Percentiles rank a stretch among this genome's conserved stretches.
These are phyloP conservation scores for Habroteleia sp. DNA, from an alignment of 2,888 invertebrate species.

Conservation along the genomic window DNA sequence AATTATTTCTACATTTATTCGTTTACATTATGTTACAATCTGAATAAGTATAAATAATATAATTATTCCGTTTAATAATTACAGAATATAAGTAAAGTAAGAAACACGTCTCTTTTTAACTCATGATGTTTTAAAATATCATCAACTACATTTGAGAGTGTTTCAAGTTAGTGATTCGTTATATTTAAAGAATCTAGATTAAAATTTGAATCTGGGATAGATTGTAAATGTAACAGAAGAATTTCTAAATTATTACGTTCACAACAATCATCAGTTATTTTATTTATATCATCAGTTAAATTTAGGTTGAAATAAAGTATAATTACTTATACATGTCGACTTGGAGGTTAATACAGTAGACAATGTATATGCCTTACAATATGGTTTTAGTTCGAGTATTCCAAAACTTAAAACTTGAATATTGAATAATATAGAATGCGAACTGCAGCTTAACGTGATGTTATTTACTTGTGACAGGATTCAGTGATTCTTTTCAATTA, in stretches of 20 bases:
- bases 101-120: too few relatives aligned
- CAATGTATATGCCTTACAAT: slow-evolving; percentile 7
- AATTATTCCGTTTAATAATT: too few relatives aligned
- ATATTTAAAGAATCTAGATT: slow-evolving; percentile 9
- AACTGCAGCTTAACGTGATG: too few relatives aligned
- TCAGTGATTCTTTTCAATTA: too few relatives aligned
- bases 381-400: neutral
- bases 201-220: neutral
- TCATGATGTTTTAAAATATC: slow-evolving; percentile 4
- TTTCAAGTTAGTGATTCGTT: slow-evolving; percentile 1
- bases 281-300: too few relatives aligned
- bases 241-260: neutral
- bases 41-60: too few relatives aligned
- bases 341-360: neutral
- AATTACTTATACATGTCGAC: slow-evolving; percentile 2
- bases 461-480: too few relatives aligned
- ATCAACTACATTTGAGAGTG: neutral
- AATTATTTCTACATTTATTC: too few relatives aligned
- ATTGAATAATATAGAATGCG: too few relatives aligned
- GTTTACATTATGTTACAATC: too few relatives aligned
- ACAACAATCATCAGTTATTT: slow-evolving; percentile 2
- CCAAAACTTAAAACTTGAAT: too few relatives aligned
- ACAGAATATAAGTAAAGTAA: too few relatives aligned
- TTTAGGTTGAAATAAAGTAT: neutral
- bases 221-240: neutral